These are phyloP conservation scores for Hyles lineata DNA, from an alignment of 2,888 invertebrate species.

Conservation along the genomic window DNA sequence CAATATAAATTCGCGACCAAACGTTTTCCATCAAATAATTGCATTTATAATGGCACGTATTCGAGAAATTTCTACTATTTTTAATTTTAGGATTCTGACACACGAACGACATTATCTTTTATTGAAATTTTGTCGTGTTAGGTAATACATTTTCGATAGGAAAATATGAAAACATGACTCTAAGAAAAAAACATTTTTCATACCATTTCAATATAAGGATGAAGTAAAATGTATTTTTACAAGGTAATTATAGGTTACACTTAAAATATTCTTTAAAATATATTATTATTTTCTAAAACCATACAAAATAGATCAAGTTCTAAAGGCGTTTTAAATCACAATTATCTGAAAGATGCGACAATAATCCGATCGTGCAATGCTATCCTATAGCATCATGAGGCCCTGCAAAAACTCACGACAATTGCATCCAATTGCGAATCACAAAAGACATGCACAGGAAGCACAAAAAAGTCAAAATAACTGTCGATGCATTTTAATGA, in stretches of 20 bases:
- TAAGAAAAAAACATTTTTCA: too few relatives aligned
- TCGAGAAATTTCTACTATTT: neutral
- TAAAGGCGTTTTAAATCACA: too few relatives aligned
- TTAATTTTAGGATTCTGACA: neutral
- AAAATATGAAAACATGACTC: too few relatives aligned
- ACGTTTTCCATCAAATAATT: slow-evolving; percentile 9
- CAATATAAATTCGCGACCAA: slow-evolving; percentile 2
- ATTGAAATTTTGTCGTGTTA: neutral
- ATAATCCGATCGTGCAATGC: neutral
- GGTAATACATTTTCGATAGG: too few relatives aligned
- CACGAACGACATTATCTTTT: neutral
- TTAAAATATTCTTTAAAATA: too few relatives aligned
- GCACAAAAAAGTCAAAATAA: neutral
- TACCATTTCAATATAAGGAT: too few relatives aligned
- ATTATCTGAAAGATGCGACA: neutral
- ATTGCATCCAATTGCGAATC: neutral
- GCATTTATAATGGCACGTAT: slow-evolving; percentile 6
- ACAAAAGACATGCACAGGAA: slow-evolving; percentile 14
- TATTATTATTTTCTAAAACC: neutral
- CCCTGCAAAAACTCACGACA: neutral
- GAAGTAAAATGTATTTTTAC: too few relatives aligned
- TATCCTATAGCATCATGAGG: neutral
- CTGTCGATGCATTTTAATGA: slow-evolving; percentile 5
- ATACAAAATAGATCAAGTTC: neutral
- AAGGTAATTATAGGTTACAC: too few relatives aligned